A percentile compares a stretch with the other conserved stretches of the same genome.
phyloP scores from a whole-genome alignment of 2,113 vertebrate species.

The Panthera uncia region DNA sequence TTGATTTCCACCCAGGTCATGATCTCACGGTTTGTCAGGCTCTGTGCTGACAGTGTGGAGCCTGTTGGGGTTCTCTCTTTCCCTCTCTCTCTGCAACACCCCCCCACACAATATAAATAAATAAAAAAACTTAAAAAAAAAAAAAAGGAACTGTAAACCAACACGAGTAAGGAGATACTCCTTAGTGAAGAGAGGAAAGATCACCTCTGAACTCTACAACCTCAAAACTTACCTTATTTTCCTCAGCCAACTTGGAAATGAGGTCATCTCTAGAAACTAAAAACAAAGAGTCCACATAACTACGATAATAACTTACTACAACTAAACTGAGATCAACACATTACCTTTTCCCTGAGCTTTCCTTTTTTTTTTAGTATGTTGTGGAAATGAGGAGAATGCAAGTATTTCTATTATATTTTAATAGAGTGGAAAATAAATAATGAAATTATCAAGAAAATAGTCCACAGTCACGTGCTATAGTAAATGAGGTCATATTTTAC shows the following conservation, averaged over 20 bases:
- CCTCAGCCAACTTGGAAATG: slow-evolving; percentile 82
- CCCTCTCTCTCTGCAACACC: no score
- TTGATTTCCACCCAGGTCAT: no score
- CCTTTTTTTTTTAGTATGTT: neutral
- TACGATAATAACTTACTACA: neutral
- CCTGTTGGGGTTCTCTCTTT: no score
- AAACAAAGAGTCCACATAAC: slow-evolving; percentile 59
- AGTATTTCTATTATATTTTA: neutral
- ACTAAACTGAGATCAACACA: neutral
- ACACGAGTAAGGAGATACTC: neutral
- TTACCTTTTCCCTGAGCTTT: neutral
- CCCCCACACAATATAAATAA: no score
- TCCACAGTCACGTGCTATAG: neutral
- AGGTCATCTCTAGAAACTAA: slow-evolving; percentile 84
- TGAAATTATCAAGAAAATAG: slow-evolving; percentile 1
- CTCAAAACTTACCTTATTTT: slow-evolving; percentile 84
- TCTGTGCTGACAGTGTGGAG: no score
- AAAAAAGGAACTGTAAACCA: neutral
- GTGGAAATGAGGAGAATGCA: neutral
- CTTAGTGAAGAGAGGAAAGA: neutral
- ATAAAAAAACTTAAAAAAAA: no score
- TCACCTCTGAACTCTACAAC: neutral
- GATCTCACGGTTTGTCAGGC: no score
- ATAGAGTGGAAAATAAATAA: neutral
- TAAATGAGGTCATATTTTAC: slow-evolving; percentile 1